Evolutionary conservation across 2,113 vertebrate species (phyloP).

Genomic region (Neogobius melanostomus): DNA sequence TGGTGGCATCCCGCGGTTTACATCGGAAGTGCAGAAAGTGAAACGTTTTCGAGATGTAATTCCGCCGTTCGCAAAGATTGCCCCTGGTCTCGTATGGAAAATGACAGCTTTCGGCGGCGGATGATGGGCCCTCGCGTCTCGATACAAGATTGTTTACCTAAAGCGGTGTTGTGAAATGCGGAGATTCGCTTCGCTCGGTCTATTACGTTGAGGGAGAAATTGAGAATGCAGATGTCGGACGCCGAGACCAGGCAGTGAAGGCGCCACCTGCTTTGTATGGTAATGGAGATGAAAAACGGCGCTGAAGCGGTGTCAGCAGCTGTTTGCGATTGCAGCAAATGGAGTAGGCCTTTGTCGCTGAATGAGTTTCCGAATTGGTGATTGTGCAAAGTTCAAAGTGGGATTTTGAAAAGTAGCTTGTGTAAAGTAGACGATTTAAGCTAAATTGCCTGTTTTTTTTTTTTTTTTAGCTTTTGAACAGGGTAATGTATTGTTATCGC

Average conservation of each 20-base stretch:
- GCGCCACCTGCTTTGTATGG: slow-evolving; percentile 42
- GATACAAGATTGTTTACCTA: slow-evolving; percentile 25
- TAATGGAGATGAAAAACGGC: slow-evolving; percentile 47
- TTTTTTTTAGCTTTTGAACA: too few species aligned
- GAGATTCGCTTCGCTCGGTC: slow-evolving; percentile 13
- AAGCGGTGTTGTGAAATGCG: slow-evolving; percentile 5
- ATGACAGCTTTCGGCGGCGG: slow-evolving; percentile 11
- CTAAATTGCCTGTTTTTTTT: background rate
- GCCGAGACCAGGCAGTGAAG: slow-evolving; percentile 23
- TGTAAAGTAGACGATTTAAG: background rate
- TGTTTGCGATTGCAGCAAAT: slow-evolving; percentile 19
- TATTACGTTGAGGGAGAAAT: slow-evolving; percentile 8
- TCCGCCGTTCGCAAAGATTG: slow-evolving; percentile 26
- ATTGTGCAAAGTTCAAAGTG: slow-evolving; percentile 3
- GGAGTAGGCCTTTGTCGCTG: slow-evolving; percentile 32
- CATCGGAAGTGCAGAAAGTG: slow-evolving; percentile 16
- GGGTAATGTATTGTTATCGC: too few species aligned
- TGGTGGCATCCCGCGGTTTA: slow-evolving; percentile 40
- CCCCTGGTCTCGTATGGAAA: slow-evolving; percentile 12
- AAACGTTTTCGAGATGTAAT: slow-evolving; percentile 36
- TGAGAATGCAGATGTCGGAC: slow-evolving; percentile 18
- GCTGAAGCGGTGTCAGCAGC: slow-evolving; percentile 47
- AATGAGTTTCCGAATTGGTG: slow-evolving; percentile 8
- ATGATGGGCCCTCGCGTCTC: slow-evolving; percentile 24
- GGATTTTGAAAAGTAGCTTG: background rate